Percentiles rank a stretch among this genome's conserved stretches.
These are phyloP conservation scores for Drosophila falleni DNA, from an alignment of 2,888 invertebrate genomes.

Conservation along the genomic window DNA sequence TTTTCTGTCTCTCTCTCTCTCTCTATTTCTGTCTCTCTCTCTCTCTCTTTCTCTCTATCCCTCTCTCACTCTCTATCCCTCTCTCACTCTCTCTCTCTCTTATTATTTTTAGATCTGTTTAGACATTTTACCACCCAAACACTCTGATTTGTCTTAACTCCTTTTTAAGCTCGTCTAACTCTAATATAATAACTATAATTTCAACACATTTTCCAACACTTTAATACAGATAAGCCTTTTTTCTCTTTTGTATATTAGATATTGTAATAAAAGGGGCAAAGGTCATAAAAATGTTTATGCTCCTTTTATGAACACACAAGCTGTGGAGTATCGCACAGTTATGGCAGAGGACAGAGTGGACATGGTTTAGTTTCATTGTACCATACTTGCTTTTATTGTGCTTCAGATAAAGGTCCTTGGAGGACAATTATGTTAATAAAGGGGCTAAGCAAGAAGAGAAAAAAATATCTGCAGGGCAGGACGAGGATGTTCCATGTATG, in stretches of 20 bases:
- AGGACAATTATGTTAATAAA: conserved; percentile 56
- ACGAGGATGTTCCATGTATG: conserved; percentile 1
- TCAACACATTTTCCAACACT: conserved; percentile 45
- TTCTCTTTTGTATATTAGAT: conserved; percentile 1
- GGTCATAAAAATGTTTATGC: conserved; percentile 75
- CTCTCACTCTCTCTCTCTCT: not conserved
- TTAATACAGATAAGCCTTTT: conserved; percentile 55
- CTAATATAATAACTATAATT: conserved; percentile 47
- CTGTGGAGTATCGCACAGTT: conserved; percentile 77
- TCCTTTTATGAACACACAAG: conserved; percentile 77
- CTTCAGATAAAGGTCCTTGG: conserved; percentile 59
- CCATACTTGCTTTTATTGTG: conserved; percentile 72
- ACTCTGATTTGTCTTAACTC: conserved; percentile 1
- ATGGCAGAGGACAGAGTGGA: conserved; percentile 44
- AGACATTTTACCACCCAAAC: not conserved
- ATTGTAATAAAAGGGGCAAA: conserved; percentile 60
- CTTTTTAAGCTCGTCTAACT: conserved; percentile 25
- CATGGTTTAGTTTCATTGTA: conserved; percentile 58
- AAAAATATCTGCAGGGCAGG: conserved; percentile 40
- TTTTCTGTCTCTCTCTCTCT: too few species aligned
- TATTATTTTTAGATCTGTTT: not conserved
- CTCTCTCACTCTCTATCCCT: too few species aligned
- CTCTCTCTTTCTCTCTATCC: too few species aligned
- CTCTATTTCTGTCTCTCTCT: too few species aligned
- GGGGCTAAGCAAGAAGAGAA: conserved; percentile 12